A percentile compares a stretch with the other conserved stretches of the same genome.
phyloP scores from a whole-genome alignment of 2,797 vertebrate species.

The Tympanoctomys barrerae region DNA sequence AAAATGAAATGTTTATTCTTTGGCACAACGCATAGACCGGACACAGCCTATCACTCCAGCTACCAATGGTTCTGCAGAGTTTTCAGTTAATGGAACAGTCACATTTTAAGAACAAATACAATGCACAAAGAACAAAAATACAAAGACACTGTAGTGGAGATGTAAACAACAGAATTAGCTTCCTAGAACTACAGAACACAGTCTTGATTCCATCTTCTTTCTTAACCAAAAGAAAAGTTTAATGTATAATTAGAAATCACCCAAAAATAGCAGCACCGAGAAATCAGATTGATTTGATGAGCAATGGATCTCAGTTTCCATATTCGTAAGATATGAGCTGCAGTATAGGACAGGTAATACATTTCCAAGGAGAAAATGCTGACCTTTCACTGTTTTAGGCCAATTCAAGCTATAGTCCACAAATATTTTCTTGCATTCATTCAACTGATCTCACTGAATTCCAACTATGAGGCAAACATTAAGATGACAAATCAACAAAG shows the following conservation, averaged over 20 bases:
- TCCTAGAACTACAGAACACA: not conserved
- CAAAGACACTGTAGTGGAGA: not conserved
- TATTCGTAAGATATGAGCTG: not conserved
- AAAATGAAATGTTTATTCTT: slow-evolving; percentile 48
- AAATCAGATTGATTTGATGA: not conserved
- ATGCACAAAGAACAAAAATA: slow-evolving; percentile 74
- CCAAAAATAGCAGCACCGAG: not conserved
- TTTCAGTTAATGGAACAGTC: slow-evolving; percentile 59
- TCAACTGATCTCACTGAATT: slow-evolving; percentile 29
- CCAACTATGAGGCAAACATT: not conserved
- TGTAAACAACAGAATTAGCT: not conserved
- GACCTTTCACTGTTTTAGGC: not conserved
- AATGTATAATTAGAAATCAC: not conserved
- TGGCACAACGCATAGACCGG: slow-evolving; percentile 48
- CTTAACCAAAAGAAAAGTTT: not conserved
- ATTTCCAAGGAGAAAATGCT: not conserved
- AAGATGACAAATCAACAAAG: not conserved
- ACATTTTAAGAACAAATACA: slow-evolving; percentile 59
- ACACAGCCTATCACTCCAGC: slow-evolving; percentile 54
- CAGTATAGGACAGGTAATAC: not conserved
- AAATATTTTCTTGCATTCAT: slow-evolving; percentile 1
- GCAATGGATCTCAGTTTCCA: not conserved
- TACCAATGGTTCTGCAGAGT: slow-evolving; percentile 56
- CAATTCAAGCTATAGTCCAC: not conserved
- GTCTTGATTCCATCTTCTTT: not conserved